Evolutionary conservation across 2,797 vertebrate species (phyloP), one percentile per base, ranked within the genome.

Genomic region (Austrolebias charrua): DNA sequence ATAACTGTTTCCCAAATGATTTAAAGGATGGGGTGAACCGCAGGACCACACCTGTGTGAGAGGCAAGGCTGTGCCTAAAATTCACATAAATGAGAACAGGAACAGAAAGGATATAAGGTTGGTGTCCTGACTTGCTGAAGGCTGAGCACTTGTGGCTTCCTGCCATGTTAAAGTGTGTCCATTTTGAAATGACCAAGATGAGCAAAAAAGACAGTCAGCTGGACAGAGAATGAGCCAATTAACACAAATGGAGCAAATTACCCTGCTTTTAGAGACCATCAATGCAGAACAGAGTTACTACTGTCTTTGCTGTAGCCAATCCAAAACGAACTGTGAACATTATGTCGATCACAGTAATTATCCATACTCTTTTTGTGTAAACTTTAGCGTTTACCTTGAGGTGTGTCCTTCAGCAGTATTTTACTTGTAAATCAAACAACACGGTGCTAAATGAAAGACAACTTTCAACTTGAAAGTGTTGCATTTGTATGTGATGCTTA

Each of bases 1-100:
- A 98, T 78, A 98, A 98, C 91, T 98, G 98, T 91, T 98, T 98
- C 75, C 94, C 95, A 77, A 98, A 95, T 63, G 97, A 98, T 69
- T 88, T 97, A 69, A 97, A 98, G 80, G 98, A 98, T 47, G 94
- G 94, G 38, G 92, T 94, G 72, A 99, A 96, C 85, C 94, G 96
- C 83, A 94, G 98, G 90, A 99, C 98, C 0, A 99, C 98, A 0
- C 98, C 98, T 0, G 98, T 99, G 85, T 99, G 94, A 94, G 70
- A 1, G 28, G 12, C 12, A 1, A 11, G n/a, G 18, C n/a, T 5
- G 51, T 52, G 44, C 12, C 56, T 0, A 11, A 47, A 40, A 19
- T 63, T 72, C 55, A 54, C 47, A 43, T 43, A 44, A 44, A 44
- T 3, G 47, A 40, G 14, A 55, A 48, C 35, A 29, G 15, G 51